phyloP scores from a whole-genome alignment of 2,888 invertebrate species.

The Limnephilus auricula region DNA sequence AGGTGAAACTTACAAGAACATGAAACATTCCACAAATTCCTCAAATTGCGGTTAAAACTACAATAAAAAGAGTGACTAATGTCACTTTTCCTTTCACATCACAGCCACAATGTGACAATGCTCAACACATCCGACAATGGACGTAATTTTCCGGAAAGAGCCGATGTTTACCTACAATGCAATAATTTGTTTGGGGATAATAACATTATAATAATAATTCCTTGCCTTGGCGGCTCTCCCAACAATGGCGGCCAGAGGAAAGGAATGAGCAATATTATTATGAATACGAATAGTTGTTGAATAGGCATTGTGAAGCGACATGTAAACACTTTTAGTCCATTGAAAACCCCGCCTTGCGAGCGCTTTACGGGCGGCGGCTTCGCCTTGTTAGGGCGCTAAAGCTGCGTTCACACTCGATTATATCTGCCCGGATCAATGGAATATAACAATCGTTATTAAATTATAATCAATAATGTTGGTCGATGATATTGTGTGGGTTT shows the following conservation, averaged over 20 bases:
- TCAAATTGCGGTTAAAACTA: background rate
- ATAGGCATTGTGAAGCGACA: slow-evolving; percentile 61
- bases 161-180: slow-evolving; percentile 39
- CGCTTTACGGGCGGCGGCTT: slow-evolving; percentile 7
- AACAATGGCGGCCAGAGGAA: slow-evolving; percentile 32
- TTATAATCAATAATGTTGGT: background rate
- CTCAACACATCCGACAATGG: slow-evolving; percentile 26
- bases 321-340: slow-evolving; percentile 64
- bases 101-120: background rate
- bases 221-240: slow-evolving; percentile 4
- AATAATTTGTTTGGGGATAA: background rate
- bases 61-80: background rate
- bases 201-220: slow-evolving; percentile 1
- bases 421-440: background rate
- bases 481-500: background rate
- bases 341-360: slow-evolving; percentile 45
- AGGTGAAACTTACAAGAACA: background rate
- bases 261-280: slow-evolving; percentile 24
- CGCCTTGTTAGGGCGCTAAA: slow-evolving; percentile 16
- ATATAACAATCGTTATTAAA: background rate
- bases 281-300: slow-evolving; percentile 58
- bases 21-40: background rate
- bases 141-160: slow-evolving; percentile 36
- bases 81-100: slow-evolving; percentile 5
- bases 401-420: background rate